These are phyloP conservation scores for Ophion ventricosus DNA, from an alignment of 2,888 invertebrate species.

Conservation along the genomic window DNA sequence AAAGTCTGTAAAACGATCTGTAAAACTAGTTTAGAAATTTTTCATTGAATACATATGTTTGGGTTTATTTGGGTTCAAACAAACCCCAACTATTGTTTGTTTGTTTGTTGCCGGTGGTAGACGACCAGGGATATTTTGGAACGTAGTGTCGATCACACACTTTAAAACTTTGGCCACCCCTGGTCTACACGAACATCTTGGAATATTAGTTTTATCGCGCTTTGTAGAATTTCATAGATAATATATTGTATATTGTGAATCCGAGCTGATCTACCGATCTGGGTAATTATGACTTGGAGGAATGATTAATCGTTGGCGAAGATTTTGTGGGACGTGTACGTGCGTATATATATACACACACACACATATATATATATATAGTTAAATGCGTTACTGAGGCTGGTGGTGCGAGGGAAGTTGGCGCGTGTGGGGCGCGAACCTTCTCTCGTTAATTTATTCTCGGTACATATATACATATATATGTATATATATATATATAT, in stretches of 20 bases:
- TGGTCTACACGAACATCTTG: conserved; percentile 25
- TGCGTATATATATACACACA: conserved; percentile 21
- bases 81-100: too few relatives aligned
- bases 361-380: background rate
- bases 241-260: conserved; percentile 40
- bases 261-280: conserved; percentile 61
- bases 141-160: too few relatives aligned
- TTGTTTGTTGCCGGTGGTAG: too few relatives aligned
- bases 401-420: conserved; percentile 63
- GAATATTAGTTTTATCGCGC: conserved; percentile 14
- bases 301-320: conserved; percentile 77
- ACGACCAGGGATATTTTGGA: too few relatives aligned
- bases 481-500: conserved; percentile 10
- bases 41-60: too few relatives aligned
- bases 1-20: too few relatives aligned
- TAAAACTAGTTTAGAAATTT: too few relatives aligned
- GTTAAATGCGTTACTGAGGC: conserved; percentile 47
- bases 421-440: conserved; percentile 62
- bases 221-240: conserved; percentile 16
- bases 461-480: conserved; percentile 13
- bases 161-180: too few relatives aligned
- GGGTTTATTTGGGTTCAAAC: too few relatives aligned
- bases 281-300: conserved; percentile 74
- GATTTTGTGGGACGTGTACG: conserved; percentile 74
- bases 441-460: conserved; percentile 68